A percentile compares a stretch with the other conserved stretches of the same genome.
Conservation (phyloP, 2,888 invertebrate genomes). For the Micoletzkya japonica region DNA sequence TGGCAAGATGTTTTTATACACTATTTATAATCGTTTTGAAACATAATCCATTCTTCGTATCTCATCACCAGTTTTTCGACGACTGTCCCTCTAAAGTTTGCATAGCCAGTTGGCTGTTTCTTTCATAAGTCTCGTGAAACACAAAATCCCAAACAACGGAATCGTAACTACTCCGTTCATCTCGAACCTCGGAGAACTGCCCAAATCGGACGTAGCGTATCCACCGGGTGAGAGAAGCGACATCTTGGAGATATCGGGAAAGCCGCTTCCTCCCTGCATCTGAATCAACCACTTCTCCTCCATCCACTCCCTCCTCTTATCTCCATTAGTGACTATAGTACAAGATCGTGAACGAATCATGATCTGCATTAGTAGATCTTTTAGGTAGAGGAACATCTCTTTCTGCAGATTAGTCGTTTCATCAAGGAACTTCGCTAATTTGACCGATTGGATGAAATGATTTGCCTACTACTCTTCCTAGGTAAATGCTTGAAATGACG, state of each 20-base stretch:
- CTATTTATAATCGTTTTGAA: no score
- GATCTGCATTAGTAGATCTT: no score
- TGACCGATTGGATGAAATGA: no score
- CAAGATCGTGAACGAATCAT: neutral
- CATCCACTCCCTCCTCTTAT: no score
- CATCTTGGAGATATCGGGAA: conserved; percentile 28
- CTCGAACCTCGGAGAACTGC: conserved; percentile 47
- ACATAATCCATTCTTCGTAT: neutral
- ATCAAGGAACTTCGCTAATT: no score
- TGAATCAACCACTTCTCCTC: no score
- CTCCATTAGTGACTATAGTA: neutral
- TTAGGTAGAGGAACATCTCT: no score
- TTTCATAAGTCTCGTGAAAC: neutral
- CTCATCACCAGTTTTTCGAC: neutral
- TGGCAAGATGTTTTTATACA: no score
- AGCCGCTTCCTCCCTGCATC: conserved; percentile 25
- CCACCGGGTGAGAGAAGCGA: conserved; percentile 46
- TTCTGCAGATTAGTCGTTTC: no score
- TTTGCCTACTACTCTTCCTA: neutral
- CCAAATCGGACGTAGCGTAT: conserved; percentile 62
- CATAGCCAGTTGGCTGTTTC: neutral
- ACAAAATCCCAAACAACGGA: no score
- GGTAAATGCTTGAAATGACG: neutral
- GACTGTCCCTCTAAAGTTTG: no score
- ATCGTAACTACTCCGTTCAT: no score